phyloP scores from a whole-genome alignment of 2,888 invertebrate species.

The Cataglyphis albicans region DNA sequence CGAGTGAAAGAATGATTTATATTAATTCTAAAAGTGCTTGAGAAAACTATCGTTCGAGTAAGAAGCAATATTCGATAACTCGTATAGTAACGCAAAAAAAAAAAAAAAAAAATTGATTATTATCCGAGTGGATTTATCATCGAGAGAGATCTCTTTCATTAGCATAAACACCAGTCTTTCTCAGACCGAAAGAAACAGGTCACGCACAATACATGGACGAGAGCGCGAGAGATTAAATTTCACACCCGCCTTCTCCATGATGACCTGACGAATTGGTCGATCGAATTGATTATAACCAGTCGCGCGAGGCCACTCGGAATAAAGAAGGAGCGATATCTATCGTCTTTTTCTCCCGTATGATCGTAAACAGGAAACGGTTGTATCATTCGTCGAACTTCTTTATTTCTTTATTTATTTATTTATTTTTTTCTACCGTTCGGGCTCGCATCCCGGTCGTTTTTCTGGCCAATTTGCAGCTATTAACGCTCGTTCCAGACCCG shows the following conservation, averaged over 20 bases:
- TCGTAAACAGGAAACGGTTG: conserved; percentile 70
- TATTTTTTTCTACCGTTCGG: conserved; percentile 32
- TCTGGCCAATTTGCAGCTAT: conserved; percentile 82
- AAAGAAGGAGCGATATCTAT: conserved; percentile 51
- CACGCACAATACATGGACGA: neutral
- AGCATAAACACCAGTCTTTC: conserved; percentile 27
- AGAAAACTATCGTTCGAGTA: conserved; percentile 9
- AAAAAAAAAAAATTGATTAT: neutral
- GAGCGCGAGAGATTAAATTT: conserved; percentile 71
- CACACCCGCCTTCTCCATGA: conserved; percentile 70
- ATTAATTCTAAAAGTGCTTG: neutral
- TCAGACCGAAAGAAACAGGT: neutral
- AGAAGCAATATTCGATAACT: neutral
- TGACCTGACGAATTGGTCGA: conserved; percentile 75
- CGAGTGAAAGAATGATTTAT: neutral
- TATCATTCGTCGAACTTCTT: conserved; percentile 44
- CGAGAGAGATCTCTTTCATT: conserved; percentile 31
- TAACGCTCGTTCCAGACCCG: conserved; percentile 71
- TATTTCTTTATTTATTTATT: neutral
- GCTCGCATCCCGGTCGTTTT: conserved; percentile 71
- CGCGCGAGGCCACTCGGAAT: conserved; percentile 58
- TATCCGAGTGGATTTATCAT: conserved; percentile 25
- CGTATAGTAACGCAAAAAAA: neutral
- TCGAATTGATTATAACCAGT: conserved; percentile 76
- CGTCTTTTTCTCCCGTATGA: conserved; percentile 46